Evolutionary conservation across 2,888 invertebrate genomes (phyloP).

Genomic region (Drosophila macrospina): DNA sequence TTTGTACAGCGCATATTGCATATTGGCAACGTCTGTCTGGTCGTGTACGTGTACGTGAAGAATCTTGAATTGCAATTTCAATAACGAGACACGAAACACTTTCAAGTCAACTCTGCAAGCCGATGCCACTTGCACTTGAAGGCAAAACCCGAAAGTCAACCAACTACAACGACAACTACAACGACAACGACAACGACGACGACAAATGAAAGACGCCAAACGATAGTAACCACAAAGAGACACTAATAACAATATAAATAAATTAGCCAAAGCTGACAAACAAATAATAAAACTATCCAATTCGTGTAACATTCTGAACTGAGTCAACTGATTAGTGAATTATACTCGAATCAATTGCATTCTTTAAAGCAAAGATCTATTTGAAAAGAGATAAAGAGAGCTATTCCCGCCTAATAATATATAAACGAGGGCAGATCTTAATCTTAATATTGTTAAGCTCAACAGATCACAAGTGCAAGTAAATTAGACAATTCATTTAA

Average conservation of each 20-base stretch:
- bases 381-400: too few species aligned
- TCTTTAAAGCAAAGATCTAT: too few species aligned
- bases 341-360: too few species aligned
- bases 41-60: conserved; percentile 69
- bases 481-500: too few species aligned
- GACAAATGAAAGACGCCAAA: conserved; percentile 3
- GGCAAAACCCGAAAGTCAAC: conserved; percentile 41
- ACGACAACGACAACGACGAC: conserved; percentile 10
- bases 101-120: conserved; percentile 65
- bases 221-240: conserved; percentile 19
- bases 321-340: neutral
- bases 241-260: conserved; percentile 18
- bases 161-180: conserved; percentile 7
- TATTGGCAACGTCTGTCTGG: neutral
- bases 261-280: neutral
- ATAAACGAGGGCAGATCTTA: too few species aligned
- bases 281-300: neutral
- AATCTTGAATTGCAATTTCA: conserved; percentile 79
- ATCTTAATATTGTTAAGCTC: too few species aligned
- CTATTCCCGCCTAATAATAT: too few species aligned
- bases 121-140: conserved; percentile 69
- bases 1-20: neutral
- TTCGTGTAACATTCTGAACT: neutral
- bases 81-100: conserved; percentile 79
- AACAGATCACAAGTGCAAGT: too few species aligned